Evolutionary conservation across 2,888 invertebrate species (phyloP).

Genomic region (Scaeva pyrastri): DNA sequence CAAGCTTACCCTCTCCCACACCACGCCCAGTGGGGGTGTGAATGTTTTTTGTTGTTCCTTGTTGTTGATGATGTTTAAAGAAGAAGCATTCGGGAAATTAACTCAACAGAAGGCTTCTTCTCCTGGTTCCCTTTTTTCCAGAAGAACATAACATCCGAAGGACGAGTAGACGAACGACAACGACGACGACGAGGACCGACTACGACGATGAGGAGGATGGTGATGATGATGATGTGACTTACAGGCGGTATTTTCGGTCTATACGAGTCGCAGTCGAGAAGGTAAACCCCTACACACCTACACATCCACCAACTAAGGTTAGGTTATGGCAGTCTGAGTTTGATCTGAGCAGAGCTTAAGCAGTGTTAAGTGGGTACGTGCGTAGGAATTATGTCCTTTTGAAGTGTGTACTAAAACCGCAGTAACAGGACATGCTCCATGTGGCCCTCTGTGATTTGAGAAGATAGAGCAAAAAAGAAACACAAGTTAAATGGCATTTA

Average conservation of each 20-base stretch:
- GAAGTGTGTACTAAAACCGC: constrained; percentile 65
- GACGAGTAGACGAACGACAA: constrained; percentile 1
- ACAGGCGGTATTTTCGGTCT: neutral
- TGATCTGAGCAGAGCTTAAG: neutral
- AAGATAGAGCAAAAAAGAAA: neutral
- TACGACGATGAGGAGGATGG: constrained; percentile 1
- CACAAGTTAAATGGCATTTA: constrained; percentile 55
- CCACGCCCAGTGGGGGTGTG: constrained; percentile 3
- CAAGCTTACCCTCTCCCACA: constrained; percentile 31
- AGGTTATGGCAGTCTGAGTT: constrained; percentile 5
- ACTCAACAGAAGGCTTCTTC: constrained; percentile 44
- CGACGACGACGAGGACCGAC: neutral
- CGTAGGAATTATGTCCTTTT: constrained; percentile 56
- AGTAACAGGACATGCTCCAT: constrained; percentile 56
- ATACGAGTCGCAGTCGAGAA: too few species aligned
- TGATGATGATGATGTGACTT: constrained; percentile 36
- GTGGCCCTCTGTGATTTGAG: constrained; percentile 49
- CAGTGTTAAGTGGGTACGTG: constrained; percentile 60
- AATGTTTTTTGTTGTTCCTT: constrained; percentile 52
- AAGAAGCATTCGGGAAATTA: constrained; percentile 67
- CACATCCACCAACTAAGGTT: neutral
- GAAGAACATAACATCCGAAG: constrained; percentile 16
- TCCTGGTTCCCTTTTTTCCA: neutral
- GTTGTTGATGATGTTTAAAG: constrained; percentile 14
- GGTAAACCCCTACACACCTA: too few species aligned